These are phyloP conservation scores for Leucophenga montana DNA, from an alignment of 2,888 invertebrate species.

Conservation along the genomic window DNA sequence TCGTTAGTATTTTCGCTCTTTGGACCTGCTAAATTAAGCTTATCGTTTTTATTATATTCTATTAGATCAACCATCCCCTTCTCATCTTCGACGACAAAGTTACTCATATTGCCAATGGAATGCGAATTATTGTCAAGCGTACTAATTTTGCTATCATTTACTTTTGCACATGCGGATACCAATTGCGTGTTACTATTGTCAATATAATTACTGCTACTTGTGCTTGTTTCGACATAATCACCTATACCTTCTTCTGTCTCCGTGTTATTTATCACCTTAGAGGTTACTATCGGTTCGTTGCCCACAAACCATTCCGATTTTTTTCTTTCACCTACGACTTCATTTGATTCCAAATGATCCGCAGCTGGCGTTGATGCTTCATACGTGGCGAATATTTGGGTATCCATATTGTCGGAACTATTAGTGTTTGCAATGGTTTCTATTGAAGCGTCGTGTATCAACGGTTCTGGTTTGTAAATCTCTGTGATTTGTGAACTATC, in stretches of 20 bases:
- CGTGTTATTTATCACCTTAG: neutral
- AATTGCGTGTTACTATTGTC: constrained; percentile 7
- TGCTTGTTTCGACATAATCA: neutral
- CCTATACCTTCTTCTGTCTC: neutral
- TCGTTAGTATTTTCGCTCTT: neutral
- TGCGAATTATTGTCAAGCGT: constrained; percentile 46
- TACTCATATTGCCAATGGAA: constrained; percentile 43
- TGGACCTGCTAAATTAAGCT: constrained; percentile 53
- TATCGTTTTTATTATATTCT: constrained; percentile 28
- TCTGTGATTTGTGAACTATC: constrained; percentile 22
- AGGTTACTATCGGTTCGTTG: constrained; percentile 46
- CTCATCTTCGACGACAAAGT: constrained; percentile 34
- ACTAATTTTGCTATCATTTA: constrained; percentile 52
- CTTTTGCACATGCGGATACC: constrained; percentile 29
- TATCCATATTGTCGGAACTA: neutral
- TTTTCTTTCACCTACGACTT: neutral
- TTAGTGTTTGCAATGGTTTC: neutral
- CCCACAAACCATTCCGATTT: constrained; percentile 52
- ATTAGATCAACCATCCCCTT: neutral
- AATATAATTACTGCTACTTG: constrained; percentile 15
- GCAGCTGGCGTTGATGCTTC: constrained; percentile 11
- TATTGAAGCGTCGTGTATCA: neutral
- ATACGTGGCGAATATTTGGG: neutral
- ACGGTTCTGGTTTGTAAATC: constrained; percentile 6
- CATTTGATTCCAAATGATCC: neutral